Evolutionary conservation across 1,140 invertebrate genomes (phyloP).

Genomic region (Drosophila micromelanica): DNA sequence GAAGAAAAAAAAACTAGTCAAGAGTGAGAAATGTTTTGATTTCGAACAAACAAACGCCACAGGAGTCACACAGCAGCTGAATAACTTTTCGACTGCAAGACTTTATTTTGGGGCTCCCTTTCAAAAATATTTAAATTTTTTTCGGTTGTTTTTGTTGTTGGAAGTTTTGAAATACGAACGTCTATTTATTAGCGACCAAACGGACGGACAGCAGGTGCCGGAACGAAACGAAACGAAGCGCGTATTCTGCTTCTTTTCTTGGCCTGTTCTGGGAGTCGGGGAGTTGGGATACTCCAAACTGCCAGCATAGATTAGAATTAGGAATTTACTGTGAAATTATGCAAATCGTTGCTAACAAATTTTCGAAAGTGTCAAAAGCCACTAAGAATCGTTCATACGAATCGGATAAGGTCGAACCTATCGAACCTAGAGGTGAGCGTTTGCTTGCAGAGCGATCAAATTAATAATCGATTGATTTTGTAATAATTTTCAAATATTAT

Average conservation of each 20-base stretch:
- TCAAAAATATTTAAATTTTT: conserved; percentile 74
- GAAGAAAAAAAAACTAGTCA: not conserved
- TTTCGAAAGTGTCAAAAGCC: conserved; percentile 74
- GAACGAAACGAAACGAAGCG: too few species aligned
- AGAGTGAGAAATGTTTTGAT: conserved; percentile 76
- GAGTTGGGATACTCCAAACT: conserved; percentile 37
- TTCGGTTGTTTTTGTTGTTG: not conserved
- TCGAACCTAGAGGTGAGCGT: not conserved
- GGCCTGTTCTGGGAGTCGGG: conserved; percentile 8
- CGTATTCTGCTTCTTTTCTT: not conserved
- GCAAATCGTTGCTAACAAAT: conserved; percentile 70
- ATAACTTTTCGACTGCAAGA: conserved; percentile 2
- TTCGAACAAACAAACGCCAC: conserved; percentile 76
- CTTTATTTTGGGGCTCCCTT: conserved; percentile 36
- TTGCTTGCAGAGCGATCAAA: too few species aligned
- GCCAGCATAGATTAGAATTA: conserved; percentile 58
- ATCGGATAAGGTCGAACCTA: conserved; percentile 12
- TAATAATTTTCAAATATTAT: too few species aligned
- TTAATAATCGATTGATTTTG: too few species aligned
- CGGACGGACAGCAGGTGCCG: not conserved
- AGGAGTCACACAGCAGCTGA: conserved; percentile 55
- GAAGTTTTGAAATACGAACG: conserved; percentile 73
- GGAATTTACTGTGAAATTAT: conserved; percentile 80
- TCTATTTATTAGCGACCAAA: conserved; percentile 72
- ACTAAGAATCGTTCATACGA: conserved; percentile 19